A percentile compares a stretch with the other conserved stretches of the same genome.
phyloP scores from a whole-genome alignment of 2,113 vertebrate species.

The Irena cyanogastra region DNA sequence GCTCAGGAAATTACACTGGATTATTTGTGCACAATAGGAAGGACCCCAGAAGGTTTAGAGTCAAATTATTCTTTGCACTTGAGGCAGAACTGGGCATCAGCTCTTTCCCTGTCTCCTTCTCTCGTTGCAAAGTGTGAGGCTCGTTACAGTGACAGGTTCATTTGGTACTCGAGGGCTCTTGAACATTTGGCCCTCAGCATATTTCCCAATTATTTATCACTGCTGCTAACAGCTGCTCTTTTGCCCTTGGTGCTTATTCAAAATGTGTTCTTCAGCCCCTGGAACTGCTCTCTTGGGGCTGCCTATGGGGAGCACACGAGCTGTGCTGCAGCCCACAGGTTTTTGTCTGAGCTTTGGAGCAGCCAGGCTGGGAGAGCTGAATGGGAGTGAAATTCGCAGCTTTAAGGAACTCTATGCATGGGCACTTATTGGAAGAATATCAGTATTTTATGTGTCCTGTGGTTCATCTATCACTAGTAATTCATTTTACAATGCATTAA shows the following conservation, averaged over 20 bases:
- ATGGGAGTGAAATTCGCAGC: background rate
- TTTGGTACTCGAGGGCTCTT: background rate
- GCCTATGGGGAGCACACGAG: background rate
- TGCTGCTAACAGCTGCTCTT: background rate
- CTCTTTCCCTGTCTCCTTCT: background rate
- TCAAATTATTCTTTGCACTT: background rate
- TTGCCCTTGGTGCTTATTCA: background rate
- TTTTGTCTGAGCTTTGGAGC: background rate
- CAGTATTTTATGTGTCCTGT: background rate
- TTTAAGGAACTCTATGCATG: background rate
- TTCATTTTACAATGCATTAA: constrained; percentile 13
- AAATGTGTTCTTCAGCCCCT: background rate
- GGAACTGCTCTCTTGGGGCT: background rate
- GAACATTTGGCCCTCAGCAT: background rate
- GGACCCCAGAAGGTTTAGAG: background rate
- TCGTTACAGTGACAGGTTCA: background rate
- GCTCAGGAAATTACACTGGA: background rate
- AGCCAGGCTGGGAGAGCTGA: background rate
- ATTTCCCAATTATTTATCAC: background rate
- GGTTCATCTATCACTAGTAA: constrained; percentile 4
- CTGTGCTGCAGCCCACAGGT: background rate
- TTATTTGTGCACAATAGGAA: background rate
- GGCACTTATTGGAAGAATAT: background rate
- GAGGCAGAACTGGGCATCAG: background rate
- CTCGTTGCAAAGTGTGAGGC: background rate